Conservation (phyloP, 2,888 invertebrate species). For the Autographa gamma region DNA sequence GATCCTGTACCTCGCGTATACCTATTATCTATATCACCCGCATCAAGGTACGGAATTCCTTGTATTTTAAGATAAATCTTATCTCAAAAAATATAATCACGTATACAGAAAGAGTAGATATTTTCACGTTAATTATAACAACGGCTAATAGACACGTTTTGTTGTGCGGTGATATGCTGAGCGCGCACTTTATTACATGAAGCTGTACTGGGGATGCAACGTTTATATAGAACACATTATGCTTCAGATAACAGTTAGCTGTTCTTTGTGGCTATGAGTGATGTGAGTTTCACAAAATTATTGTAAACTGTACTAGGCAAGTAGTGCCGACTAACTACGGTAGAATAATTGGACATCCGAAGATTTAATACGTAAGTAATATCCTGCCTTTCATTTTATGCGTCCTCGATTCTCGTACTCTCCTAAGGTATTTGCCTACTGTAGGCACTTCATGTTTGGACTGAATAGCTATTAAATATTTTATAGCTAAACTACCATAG, state of each 20-base stretch:
- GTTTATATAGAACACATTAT: slow-evolving; percentile 51
- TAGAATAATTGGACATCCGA: background rate
- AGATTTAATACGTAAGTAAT: background rate
- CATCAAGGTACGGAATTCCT: slow-evolving; percentile 27
- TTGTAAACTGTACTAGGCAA: background rate
- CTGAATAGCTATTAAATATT: background rate
- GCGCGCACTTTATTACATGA: slow-evolving; percentile 41
- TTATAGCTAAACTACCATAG: slow-evolving; percentile 1
- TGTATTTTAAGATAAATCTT: slow-evolving; percentile 24
- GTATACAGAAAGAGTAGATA: slow-evolving; percentile 44
- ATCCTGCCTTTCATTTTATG: slow-evolving; percentile 3
- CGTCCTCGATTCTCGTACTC: background rate
- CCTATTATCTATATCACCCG: background rate
- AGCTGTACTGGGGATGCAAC: slow-evolving; percentile 13
- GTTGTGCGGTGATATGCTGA: slow-evolving; percentile 48
- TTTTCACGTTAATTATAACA: slow-evolving; percentile 55
- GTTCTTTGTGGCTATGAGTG: slow-evolving; percentile 8
- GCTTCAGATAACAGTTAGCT: slow-evolving; percentile 13
- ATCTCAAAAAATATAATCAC: slow-evolving; percentile 54
- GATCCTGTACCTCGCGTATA: too few species aligned
- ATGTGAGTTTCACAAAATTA: slow-evolving; percentile 19
- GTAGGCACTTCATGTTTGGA: background rate
- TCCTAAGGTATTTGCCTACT: slow-evolving; percentile 4
- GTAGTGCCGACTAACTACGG: background rate
- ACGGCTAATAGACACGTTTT: slow-evolving; percentile 59